These are phyloP conservation scores for Limnephilus auricula DNA, from an alignment of 2,888 invertebrate genomes.

Conservation along the genomic window DNA sequence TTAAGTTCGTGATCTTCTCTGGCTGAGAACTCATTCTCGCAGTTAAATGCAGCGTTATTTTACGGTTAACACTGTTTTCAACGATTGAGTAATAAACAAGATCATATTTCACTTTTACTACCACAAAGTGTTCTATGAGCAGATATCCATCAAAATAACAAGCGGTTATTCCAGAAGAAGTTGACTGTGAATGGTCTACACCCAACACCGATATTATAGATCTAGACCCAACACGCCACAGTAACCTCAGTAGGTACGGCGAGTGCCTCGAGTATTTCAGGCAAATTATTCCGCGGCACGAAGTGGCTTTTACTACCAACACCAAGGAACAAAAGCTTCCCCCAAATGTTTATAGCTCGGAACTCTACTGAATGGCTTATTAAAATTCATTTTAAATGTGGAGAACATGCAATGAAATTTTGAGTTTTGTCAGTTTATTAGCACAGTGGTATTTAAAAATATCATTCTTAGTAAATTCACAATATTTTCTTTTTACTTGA, in stretches of 20 bases:
- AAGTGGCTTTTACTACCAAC: constrained; percentile 33
- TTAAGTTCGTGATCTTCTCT: no score
- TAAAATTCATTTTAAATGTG: constrained; percentile 34
- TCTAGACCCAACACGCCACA: not conserved
- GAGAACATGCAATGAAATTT: constrained; percentile 18
- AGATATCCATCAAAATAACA: not conserved
- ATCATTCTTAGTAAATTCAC: not conserved
- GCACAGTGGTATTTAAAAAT: not conserved
- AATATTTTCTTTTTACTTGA: no score
- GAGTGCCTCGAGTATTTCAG: not conserved
- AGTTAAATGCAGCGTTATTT: no score
- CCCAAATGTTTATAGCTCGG: constrained; percentile 21
- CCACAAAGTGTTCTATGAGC: not conserved
- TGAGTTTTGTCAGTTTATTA: not conserved
- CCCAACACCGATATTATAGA: not conserved
- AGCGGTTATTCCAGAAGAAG: constrained; percentile 27
- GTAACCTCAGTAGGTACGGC: not conserved
- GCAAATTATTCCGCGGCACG: constrained; percentile 43
- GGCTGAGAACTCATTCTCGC: no score
- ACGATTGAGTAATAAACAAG: no score
- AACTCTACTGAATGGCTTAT: not conserved
- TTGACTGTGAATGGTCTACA: constrained; percentile 4
- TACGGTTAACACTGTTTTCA: no score
- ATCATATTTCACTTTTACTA: no score
- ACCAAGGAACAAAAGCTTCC: constrained; percentile 14